Evolutionary conservation across 2,113 vertebrate genomes (phyloP).

Genomic region (Ahaetulla prasina): DNA sequence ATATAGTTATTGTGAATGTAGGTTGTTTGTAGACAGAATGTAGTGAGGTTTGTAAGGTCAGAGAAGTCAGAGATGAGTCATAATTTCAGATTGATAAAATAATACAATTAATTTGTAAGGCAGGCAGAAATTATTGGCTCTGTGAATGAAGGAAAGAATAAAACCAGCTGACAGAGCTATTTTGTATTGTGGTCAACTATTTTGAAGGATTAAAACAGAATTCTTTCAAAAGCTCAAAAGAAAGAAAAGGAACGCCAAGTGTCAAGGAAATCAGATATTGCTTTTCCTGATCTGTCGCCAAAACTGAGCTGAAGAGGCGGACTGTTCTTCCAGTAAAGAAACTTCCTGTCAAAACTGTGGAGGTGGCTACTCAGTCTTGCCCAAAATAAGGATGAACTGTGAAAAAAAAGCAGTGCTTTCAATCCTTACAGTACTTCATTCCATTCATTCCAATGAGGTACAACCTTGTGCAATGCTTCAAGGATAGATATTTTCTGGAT

Average conservation of each 20-base stretch:
- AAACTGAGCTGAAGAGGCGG: constrained; percentile 58
- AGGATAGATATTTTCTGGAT: constrained; percentile 34
- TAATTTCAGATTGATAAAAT: constrained; percentile 56
- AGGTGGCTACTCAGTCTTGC: constrained; percentile 68
- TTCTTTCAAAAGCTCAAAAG: constrained; percentile 56
- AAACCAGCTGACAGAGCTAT: constrained; percentile 58
- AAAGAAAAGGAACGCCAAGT: constrained; percentile 64
- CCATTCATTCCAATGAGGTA: neutral
- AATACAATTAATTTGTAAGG: constrained; percentile 48
- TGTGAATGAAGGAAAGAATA: constrained; percentile 44
- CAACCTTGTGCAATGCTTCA: neutral
- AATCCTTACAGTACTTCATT: neutral
- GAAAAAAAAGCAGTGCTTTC: constrained; percentile 66
- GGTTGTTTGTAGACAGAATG: neutral
- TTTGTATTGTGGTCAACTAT: constrained; percentile 44
- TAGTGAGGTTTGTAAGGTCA: constrained; percentile 26
- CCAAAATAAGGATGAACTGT: constrained; percentile 66
- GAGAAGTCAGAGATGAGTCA: constrained; percentile 36
- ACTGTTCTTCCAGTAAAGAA: constrained; percentile 67
- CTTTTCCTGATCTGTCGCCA: constrained; percentile 67
- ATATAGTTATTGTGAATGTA: neutral
- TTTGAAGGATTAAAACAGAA: constrained; percentile 58
- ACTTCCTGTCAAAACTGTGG: constrained; percentile 66
- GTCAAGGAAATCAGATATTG: constrained; percentile 69
- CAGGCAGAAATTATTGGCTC: constrained; percentile 50